A percentile compares a stretch with the other conserved stretches of the same genome.
Conservation (phyloP, 2,113 vertebrate species). For the Lepus timidus region DNA sequence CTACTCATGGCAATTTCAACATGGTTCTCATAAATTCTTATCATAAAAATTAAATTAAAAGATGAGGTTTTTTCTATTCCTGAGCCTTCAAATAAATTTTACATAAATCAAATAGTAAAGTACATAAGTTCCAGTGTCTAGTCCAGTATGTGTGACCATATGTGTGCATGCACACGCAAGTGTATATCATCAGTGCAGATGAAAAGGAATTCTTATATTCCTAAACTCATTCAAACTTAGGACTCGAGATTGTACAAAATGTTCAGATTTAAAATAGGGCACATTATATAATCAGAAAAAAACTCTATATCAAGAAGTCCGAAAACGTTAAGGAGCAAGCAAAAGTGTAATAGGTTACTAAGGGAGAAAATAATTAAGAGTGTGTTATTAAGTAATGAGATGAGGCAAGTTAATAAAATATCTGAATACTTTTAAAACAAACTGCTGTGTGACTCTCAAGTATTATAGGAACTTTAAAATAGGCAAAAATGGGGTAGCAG, state of each 20-base stretch:
- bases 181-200: neutral
- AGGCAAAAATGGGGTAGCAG: neutral
- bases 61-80: neutral
- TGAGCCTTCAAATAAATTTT: neutral
- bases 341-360: neutral
- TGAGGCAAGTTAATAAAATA: neutral
- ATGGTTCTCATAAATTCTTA: slow-evolving; percentile 10
- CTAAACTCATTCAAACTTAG: neutral
- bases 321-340: slow-evolving; percentile 14
- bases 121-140: neutral
- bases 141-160: neutral
- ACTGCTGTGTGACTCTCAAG: neutral
- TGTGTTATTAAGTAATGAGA: neutral
- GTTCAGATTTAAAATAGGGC: neutral
- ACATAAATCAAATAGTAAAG: neutral
- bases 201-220: neutral
- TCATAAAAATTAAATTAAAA: slow-evolving; percentile 39
- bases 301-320: neutral
- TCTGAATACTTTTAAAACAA: neutral
- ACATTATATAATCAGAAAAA: neutral
- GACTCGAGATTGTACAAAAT: neutral
- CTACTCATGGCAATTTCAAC: slow-evolving; percentile 23
- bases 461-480: neutral
- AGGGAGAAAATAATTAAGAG: neutral
- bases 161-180: neutral